phyloP scores from a whole-genome alignment of 2,888 invertebrate species.

The Nesidiocoris tenuis region DNA sequence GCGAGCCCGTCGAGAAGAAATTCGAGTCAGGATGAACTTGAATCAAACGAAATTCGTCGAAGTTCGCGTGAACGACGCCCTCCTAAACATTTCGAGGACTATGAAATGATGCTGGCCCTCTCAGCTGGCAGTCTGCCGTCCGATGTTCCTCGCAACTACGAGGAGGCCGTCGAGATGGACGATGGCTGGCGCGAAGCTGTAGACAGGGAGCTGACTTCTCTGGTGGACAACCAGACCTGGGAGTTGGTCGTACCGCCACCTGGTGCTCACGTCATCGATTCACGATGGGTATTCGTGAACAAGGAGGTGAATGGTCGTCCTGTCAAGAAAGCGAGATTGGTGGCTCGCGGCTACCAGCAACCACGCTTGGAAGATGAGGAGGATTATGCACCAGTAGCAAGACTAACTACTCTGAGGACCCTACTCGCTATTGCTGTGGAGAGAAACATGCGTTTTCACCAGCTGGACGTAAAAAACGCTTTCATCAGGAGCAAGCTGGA shows the following conservation, averaged over 20 bases:
- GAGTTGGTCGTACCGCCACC: conserved; percentile 11
- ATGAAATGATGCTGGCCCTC: neutral
- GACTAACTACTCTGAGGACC: neutral
- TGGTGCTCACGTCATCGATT: conserved; percentile 16
- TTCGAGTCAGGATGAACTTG: neutral
- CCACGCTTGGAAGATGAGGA: conserved; percentile 15
- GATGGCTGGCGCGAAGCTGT: too few relatives aligned
- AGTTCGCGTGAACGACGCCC: conserved; percentile 1
- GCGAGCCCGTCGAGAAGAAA: neutral
- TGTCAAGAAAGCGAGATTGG: conserved; percentile 25
- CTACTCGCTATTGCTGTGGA: conserved; percentile 1
- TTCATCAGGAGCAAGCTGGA: conserved; percentile 14
- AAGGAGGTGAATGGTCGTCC: neutral
- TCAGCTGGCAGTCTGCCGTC: too few relatives aligned
- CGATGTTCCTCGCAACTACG: too few relatives aligned
- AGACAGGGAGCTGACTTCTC: too few relatives aligned
- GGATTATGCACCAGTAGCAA: conserved; percentile 24
- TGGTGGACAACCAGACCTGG: conserved; percentile 21
- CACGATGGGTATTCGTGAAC: conserved; percentile 25
- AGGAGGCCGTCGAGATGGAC: too few relatives aligned
- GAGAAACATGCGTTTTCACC: neutral
- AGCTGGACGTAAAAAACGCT: conserved; percentile 26
- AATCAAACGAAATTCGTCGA: conserved; percentile 1
- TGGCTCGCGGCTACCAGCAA: conserved; percentile 31
- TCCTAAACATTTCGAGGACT: neutral